Percentiles rank a stretch among this genome's conserved stretches.
Conservation (phyloP, 2,888 invertebrate species). For the Nasonia oneida region DNA sequence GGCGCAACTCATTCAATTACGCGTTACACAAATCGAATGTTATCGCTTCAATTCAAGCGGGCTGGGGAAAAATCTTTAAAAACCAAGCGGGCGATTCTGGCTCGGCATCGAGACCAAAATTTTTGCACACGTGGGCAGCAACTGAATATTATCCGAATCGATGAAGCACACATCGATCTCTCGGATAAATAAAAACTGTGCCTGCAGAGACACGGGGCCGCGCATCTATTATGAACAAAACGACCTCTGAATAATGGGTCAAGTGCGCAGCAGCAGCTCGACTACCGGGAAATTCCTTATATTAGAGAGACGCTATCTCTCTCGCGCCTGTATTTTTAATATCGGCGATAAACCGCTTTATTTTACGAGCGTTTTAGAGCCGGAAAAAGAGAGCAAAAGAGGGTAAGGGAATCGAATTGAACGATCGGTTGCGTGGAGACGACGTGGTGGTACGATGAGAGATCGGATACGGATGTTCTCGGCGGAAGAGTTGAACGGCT, state of each 20-base stretch:
- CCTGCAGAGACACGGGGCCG: background rate
- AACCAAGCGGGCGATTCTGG: slow-evolving; percentile 34
- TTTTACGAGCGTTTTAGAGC: slow-evolving; percentile 24
- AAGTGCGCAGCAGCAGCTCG: background rate
- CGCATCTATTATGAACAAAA: background rate
- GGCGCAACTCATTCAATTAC: background rate
- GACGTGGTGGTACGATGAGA: background rate
- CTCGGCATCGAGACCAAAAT: slow-evolving; percentile 38
- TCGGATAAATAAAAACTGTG: background rate
- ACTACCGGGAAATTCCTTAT: background rate
- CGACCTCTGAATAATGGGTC: background rate
- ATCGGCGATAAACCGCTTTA: slow-evolving; percentile 7
- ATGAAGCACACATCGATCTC: background rate
- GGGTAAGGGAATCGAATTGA: slow-evolving; percentile 5
- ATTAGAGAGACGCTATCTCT: too few relatives aligned
- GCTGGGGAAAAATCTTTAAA: slow-evolving; percentile 43
- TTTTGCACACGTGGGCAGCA: background rate
- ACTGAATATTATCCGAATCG: background rate
- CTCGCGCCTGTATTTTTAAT: slow-evolving; percentile 33
- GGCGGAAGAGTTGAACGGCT: too few relatives aligned
- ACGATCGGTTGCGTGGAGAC: background rate
- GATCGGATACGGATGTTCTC: too few relatives aligned
- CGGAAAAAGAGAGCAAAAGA: too few relatives aligned
- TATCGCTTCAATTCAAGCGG: slow-evolving; percentile 13
- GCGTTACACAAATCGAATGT: background rate